phyloP scores from a whole-genome alignment of 2,888 invertebrate species.

The Tachina lurida region DNA sequence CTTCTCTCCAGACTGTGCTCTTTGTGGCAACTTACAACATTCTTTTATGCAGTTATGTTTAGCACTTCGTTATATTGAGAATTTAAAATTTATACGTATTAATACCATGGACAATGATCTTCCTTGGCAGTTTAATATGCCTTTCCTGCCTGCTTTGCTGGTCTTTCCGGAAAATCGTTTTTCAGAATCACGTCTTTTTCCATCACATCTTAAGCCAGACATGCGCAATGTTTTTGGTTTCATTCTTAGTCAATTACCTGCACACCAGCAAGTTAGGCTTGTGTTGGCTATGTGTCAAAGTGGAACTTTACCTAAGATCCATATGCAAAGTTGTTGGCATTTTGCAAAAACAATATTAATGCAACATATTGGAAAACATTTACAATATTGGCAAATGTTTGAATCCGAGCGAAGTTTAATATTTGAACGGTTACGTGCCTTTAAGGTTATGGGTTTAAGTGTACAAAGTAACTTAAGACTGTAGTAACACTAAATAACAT shows the following conservation, averaged over 20 bases:
- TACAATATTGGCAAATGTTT: conserved; percentile 77
- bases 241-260: conserved; percentile 87
- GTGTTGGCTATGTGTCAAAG: conserved; percentile 75
- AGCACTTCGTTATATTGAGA: conserved; percentile 66
- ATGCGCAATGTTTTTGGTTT: conserved; percentile 86
- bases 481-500: conserved; percentile 39
- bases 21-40: conserved; percentile 88
- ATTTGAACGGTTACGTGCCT: conserved; percentile 75
- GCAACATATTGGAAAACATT: conserved; percentile 76
- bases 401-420: conserved; percentile 75
- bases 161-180: conserved; percentile 88
- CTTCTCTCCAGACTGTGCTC: conserved; percentile 90
- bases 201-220: conserved; percentile 83
- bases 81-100: conserved; percentile 86
- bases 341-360: conserved; percentile 76
- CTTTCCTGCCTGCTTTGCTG: conserved; percentile 90
- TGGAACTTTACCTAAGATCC: conserved; percentile 72
- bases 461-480: conserved; percentile 75
- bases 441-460: conserved; percentile 76
- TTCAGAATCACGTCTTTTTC: conserved; percentile 87
- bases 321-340: conserved; percentile 75
- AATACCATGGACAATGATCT: conserved; percentile 93
- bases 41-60: conserved; percentile 85
- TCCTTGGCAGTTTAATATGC: conserved; percentile 90
- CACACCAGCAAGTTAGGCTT: conserved; percentile 76